Percentiles rank a stretch among this genome's conserved stretches.
Conservation (phyloP, 2,797 vertebrate species). For the Pseudomugil tenellus region DNA sequence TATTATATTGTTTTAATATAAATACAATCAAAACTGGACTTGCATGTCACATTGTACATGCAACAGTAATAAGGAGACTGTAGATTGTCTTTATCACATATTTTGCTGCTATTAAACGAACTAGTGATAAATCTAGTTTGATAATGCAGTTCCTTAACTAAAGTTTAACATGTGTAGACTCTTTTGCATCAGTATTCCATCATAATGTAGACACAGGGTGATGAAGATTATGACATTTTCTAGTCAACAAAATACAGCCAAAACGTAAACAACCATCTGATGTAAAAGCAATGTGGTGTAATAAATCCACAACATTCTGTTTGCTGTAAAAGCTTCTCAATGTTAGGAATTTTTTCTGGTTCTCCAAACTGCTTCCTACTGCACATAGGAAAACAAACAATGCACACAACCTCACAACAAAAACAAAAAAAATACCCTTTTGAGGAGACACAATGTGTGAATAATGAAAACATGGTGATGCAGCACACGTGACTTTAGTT, state of each 20-base stretch:
- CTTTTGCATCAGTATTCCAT: neutral
- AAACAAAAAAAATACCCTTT: no score
- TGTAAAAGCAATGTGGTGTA: neutral
- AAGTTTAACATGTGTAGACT: neutral
- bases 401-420: no score
- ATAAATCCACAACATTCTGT: neutral
- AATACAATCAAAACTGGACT: neutral
- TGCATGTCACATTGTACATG: neutral
- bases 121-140: neutral
- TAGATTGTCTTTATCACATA: neutral
- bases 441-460: no score
- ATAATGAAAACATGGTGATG: no score
- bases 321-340: neutral
- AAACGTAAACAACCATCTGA: no score
- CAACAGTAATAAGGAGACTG: neutral
- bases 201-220: neutral
- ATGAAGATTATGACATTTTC: neutral
- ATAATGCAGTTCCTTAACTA: neutral
- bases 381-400: no score
- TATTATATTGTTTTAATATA: neutral
- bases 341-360: neutral
- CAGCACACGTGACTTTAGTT: no score
- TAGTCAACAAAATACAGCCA: neutral
- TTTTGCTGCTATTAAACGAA: neutral
- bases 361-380: no score